Conservation (phyloP, 2,113 vertebrate genomes). For the Chionomys nivalis region DNA sequence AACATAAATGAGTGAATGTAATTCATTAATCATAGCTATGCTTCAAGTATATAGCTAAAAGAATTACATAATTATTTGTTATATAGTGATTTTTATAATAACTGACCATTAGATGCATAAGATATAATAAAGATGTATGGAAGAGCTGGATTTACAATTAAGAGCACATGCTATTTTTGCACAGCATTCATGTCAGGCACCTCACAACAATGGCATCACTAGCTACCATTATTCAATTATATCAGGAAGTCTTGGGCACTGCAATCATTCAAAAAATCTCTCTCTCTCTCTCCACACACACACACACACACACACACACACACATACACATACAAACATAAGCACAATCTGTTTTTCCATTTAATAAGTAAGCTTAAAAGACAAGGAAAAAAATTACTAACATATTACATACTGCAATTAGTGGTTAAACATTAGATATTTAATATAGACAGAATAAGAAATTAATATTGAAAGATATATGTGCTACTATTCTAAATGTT, state of each 20-base stretch:
- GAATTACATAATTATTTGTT: constrained; percentile 80
- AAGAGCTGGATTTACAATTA: not conserved
- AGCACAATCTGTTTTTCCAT: not conserved
- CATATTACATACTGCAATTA: not conserved
- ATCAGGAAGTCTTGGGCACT: too few species aligned
- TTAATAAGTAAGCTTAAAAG: not conserved
- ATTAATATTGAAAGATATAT: not conserved
- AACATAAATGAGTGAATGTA: constrained; percentile 87
- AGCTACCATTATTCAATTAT: not conserved
- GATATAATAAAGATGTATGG: not conserved
- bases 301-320: not conserved
- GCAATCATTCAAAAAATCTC: not conserved
- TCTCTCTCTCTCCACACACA: not conserved
- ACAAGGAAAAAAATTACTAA: constrained; percentile 10
- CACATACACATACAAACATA: too few species aligned
- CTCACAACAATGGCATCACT: not conserved
- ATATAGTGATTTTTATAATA: constrained; percentile 75
- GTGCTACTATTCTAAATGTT: not conserved
- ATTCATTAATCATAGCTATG: constrained; percentile 86
- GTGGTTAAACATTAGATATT: constrained; percentile 35
- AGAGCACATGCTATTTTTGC: not conserved
- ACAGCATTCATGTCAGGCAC: not conserved
- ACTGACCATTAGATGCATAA: constrained; percentile 67
- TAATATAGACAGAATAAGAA: constrained; percentile 30
- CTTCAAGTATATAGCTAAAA: constrained; percentile 87